Conservation (phyloP, 2,797 vertebrate genomes). For the Pogoniulus pusillus region DNA sequence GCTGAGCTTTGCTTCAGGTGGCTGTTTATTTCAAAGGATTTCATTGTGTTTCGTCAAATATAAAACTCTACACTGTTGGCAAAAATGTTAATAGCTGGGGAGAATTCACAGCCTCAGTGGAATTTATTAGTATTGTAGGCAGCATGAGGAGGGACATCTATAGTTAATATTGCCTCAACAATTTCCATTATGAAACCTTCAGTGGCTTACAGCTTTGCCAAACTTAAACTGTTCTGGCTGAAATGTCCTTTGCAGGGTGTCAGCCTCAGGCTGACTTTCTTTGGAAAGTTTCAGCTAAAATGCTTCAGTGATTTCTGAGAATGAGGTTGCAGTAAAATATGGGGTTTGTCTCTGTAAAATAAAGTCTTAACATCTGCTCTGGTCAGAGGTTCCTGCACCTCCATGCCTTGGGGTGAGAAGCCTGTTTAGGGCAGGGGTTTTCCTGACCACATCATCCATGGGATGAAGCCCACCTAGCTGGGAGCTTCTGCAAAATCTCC, state of each 20-base stretch:
- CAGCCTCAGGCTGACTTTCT: constrained; percentile 65
- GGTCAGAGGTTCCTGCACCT: background rate
- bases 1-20: constrained; percentile 54
- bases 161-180: constrained; percentile 67
- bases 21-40: constrained; percentile 58
- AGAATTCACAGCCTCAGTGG: constrained; percentile 50
- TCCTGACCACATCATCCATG: rapidly evolving
- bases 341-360: constrained; percentile 32
- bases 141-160: constrained; percentile 54
- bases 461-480: background rate
- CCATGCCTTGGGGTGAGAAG: background rate
- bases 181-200: constrained; percentile 71
- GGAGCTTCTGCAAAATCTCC: background rate
- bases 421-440: background rate
- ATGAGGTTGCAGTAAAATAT: constrained; percentile 52
- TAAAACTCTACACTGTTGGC: constrained; percentile 32
- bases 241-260: constrained; percentile 66
- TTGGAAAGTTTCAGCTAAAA: constrained; percentile 69
- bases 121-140: constrained; percentile 67
- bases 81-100: constrained; percentile 52
- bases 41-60: constrained; percentile 55
- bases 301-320: constrained; percentile 64
- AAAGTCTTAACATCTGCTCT: constrained; percentile 19
- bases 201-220: constrained; percentile 68
- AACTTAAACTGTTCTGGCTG: constrained; percentile 67